Evolutionary conservation across 2,888 invertebrate genomes (phyloP).

Genomic region (Smittia sp.): DNA sequence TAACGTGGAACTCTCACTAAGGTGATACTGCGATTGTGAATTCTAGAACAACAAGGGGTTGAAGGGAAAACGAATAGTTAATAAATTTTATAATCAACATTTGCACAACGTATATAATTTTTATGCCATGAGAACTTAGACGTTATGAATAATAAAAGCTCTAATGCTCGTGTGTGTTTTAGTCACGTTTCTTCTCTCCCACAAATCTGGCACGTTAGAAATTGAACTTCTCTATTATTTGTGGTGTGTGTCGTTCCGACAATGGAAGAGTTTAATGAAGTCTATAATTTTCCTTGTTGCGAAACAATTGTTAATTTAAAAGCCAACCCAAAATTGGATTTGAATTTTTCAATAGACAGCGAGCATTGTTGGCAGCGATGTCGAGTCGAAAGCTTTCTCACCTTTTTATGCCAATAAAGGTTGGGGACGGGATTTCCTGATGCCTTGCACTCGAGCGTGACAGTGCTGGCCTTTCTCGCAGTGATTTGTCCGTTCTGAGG

Average conservation of each 20-base stretch:
- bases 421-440: constrained; percentile 70
- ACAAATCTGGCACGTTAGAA: neutral
- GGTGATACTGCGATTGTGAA: constrained; percentile 27
- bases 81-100: constrained; percentile 22
- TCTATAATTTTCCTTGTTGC: neutral
- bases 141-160: constrained; percentile 35
- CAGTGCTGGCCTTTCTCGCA: constrained; percentile 65
- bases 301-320: neutral
- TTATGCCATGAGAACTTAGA: constrained; percentile 21
- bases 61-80: neutral
- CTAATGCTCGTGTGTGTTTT: constrained; percentile 21
- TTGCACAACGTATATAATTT: constrained; percentile 4
- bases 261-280: neutral
- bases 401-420: constrained; percentile 69
- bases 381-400: constrained; percentile 45
- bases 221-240: neutral
- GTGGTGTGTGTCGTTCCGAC: neutral
- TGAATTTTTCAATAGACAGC: neutral
- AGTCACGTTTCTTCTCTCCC: constrained; percentile 12
- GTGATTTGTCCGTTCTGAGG: constrained; percentile 67
- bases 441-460: constrained; percentile 68
- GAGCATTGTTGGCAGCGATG: neutral
- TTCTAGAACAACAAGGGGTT: neutral
- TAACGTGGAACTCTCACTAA: constrained; percentile 54
- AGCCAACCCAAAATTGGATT: neutral